Percentiles rank a stretch among this genome's conserved stretches.
Conservation (phyloP, 2,888 invertebrate genomes). For the Ochropleura leucogaster region DNA sequence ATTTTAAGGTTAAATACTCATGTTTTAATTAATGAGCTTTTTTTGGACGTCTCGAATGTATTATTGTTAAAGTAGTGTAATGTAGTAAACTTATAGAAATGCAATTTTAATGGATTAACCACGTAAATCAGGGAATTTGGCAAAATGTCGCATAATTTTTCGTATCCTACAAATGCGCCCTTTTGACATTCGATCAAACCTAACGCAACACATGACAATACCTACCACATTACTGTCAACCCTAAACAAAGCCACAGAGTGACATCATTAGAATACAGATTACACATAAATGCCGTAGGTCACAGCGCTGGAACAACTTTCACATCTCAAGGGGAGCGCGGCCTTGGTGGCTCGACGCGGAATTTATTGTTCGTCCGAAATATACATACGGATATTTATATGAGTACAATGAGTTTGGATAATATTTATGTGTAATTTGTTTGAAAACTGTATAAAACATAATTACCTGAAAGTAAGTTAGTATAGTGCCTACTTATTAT, state of each 20-base stretch:
- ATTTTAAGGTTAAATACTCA: too few species aligned
- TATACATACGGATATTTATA: slow-evolving; percentile 19
- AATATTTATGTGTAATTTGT: neutral
- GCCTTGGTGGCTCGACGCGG: slow-evolving; percentile 74
- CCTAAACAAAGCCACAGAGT: slow-evolving; percentile 49
- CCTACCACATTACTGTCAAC: slow-evolving; percentile 18
- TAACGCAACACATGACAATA: neutral
- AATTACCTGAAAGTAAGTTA: too few species aligned
- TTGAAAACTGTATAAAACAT: too few species aligned
- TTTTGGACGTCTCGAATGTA: too few species aligned
- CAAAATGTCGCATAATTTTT: neutral
- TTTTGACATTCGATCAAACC: neutral
- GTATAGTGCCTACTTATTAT: too few species aligned
- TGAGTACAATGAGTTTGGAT: neutral
- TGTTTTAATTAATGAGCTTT: too few species aligned
- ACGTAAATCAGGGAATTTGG: too few species aligned
- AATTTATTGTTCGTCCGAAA: slow-evolving; percentile 48
- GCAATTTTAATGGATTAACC: too few species aligned
- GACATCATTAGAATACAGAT: slow-evolving; percentile 75
- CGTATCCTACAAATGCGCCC: neutral
- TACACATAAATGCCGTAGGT: slow-evolving; percentile 71
- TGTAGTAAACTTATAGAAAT: too few species aligned
- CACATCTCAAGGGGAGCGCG: slow-evolving; percentile 85
- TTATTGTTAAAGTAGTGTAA: too few species aligned
- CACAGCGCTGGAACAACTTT: slow-evolving; percentile 84